These are phyloP conservation scores for Trissolcus basalis DNA, from an alignment of 1,140 invertebrate species.

Conservation along the genomic window DNA sequence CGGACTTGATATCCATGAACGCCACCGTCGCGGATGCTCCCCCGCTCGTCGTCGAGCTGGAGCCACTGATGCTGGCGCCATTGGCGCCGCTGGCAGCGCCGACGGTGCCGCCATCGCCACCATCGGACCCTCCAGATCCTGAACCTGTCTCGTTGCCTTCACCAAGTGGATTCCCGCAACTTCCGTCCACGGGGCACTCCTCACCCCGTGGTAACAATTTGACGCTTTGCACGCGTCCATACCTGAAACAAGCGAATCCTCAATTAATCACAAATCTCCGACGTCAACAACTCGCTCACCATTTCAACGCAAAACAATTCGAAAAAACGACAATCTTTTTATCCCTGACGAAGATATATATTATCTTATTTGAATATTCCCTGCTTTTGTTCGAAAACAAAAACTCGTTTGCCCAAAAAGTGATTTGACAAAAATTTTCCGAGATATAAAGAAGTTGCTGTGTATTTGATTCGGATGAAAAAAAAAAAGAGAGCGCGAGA, in stretches of 20 bases:
- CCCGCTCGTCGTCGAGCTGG: slow-evolving; percentile 78
- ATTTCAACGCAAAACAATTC: too few species aligned
- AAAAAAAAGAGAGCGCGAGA: too few species aligned
- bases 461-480: too few species aligned
- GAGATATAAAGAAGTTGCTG: too few species aligned
- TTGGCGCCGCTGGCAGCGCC: slow-evolving; percentile 75
- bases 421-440: too few species aligned
- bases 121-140: slow-evolving; percentile 75
- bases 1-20: slow-evolving; percentile 97
- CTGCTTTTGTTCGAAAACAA: too few species aligned
- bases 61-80: slow-evolving; percentile 74
- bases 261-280: not conserved
- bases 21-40: slow-evolving; percentile 88
- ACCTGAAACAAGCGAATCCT: slow-evolving; percentile 77
- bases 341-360: too few species aligned
- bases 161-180: slow-evolving; percentile 73
- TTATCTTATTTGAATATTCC: too few species aligned
- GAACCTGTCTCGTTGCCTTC: slow-evolving; percentile 70
- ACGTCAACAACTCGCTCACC: too few species aligned
- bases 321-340: too few species aligned
- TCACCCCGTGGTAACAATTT: slow-evolving; percentile 86
- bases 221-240: slow-evolving; percentile 97
- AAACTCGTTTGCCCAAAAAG: too few species aligned
- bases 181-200: slow-evolving; percentile 77
- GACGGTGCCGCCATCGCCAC: slow-evolving; percentile 72